phyloP scores from a whole-genome alignment of 1,140 invertebrate species.

The Cydia fagiglandana region DNA sequence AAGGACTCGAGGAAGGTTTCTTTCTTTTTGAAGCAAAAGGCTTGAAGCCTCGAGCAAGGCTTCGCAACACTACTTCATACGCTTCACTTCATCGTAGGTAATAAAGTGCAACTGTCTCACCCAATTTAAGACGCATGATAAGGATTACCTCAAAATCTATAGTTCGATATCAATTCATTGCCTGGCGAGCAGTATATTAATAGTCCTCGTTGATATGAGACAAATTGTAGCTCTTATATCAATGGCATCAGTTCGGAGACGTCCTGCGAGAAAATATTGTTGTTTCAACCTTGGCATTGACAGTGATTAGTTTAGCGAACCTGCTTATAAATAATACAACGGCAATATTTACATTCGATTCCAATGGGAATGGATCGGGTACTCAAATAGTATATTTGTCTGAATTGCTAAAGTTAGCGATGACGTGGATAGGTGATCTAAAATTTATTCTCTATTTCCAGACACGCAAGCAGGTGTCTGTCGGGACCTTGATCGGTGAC shows the following conservation, averaged over 20 bases:
- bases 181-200: too few relatives aligned
- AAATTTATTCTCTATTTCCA: slow-evolving; percentile 28
- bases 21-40: too few relatives aligned
- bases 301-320: slow-evolving; percentile 61
- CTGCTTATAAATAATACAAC: slow-evolving; percentile 61
- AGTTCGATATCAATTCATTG: too few relatives aligned
- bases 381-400: slow-evolving; percentile 27
- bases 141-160: too few relatives aligned
- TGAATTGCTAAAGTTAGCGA: slow-evolving; percentile 24
- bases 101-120: too few relatives aligned
- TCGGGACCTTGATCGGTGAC: slow-evolving; percentile 25
- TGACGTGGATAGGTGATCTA: slow-evolving; percentile 25
- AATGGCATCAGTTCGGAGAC: slow-evolving; percentile 37
- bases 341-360: slow-evolving; percentile 50
- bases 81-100: too few relatives aligned
- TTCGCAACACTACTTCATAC: too few relatives aligned
- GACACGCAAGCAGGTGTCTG: slow-evolving; percentile 25
- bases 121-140: too few relatives aligned
- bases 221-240: slow-evolving; percentile 2
- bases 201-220: background rate
- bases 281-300: slow-evolving; percentile 56
- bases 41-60: too few relatives aligned
- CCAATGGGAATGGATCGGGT: slow-evolving; percentile 48
- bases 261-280: slow-evolving; percentile 8
- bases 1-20: too few relatives aligned